Conservation (phyloP, 2,113 vertebrate species). For the Toxotes chatareus region DNA sequence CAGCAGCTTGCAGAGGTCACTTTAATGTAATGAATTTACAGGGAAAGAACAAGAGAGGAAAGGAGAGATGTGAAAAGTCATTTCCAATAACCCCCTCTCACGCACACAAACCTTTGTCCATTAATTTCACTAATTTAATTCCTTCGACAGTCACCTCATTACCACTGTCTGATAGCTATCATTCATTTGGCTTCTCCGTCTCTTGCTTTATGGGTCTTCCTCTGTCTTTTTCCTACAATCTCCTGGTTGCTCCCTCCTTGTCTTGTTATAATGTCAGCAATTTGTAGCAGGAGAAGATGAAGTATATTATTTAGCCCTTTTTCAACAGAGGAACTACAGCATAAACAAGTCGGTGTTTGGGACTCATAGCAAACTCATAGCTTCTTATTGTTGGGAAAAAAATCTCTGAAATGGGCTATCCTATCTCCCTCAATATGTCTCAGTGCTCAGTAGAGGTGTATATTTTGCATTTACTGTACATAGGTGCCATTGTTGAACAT, state of each 20-base stretch:
- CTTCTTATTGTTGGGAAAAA: background rate
- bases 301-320: slow-evolving; percentile 7
- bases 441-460: background rate
- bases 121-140: slow-evolving; percentile 62
- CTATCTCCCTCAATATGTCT: background rate
- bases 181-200: slow-evolving; percentile 27
- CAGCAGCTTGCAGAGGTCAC: slow-evolving; percentile 23
- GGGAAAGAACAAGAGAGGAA: slow-evolving; percentile 6
- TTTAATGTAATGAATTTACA: slow-evolving; percentile 39
- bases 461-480: background rate
- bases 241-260: background rate
- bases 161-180: slow-evolving; percentile 43
- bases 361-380: background rate
- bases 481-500: background rate
- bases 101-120: slow-evolving; percentile 1
- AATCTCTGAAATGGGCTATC: background rate
- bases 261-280: slow-evolving; percentile 36
- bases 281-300: slow-evolving; percentile 52
- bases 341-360: slow-evolving; percentile 16
- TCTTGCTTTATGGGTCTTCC: slow-evolving; percentile 10
- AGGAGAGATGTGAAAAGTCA: slow-evolving; percentile 10
- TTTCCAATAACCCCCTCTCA: background rate
- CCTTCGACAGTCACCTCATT: slow-evolving; percentile 51
- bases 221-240: slow-evolving; percentile 4
- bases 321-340: slow-evolving; percentile 11